A percentile compares a stretch with the other conserved stretches of the same genome.
These are phyloP conservation scores for Galeruca laticollis DNA, from an alignment of 2,888 invertebrate genomes.

Conservation along the genomic window DNA sequence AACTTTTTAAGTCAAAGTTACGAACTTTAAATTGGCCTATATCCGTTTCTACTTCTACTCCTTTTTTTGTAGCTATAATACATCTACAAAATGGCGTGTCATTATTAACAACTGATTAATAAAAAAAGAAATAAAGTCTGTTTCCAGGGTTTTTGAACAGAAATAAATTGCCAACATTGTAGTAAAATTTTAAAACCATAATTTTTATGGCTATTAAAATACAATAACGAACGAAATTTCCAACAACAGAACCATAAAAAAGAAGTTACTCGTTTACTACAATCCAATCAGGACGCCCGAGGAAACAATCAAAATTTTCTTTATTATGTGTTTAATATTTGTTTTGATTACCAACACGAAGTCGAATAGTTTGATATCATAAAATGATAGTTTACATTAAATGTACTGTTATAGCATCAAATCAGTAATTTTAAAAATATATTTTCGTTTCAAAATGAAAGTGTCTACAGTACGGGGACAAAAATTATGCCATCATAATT, in stretches of 20 bases:
- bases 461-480: too few species aligned
- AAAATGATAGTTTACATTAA: too few species aligned
- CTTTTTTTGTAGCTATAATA: too few species aligned
- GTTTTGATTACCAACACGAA: slow-evolving; percentile 1
- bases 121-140: background rate
- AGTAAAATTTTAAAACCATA: slow-evolving; percentile 34
- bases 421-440: too few species aligned
- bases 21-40: too few species aligned
- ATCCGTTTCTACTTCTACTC: too few species aligned
- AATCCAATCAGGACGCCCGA: slow-evolving; percentile 20
- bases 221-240: slow-evolving; percentile 27
- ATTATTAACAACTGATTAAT: background rate
- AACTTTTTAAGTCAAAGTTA: too few species aligned
- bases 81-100: background rate
- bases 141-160: slow-evolving; percentile 8
- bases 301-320: slow-evolving; percentile 17
- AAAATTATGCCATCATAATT: too few species aligned
- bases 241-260: slow-evolving; percentile 25
- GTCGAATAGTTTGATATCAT: background rate
- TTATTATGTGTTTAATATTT: slow-evolving; percentile 29
- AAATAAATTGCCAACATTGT: slow-evolving; percentile 30
- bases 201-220: slow-evolving; percentile 34
- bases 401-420: too few species aligned
- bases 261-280: slow-evolving; percentile 29
- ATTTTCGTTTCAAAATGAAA: too few species aligned